Percentiles rank a stretch among this genome's conserved stretches.
phyloP scores from a whole-genome alignment of 2,888 invertebrate genomes.

The Metopia argyrocephala region DNA sequence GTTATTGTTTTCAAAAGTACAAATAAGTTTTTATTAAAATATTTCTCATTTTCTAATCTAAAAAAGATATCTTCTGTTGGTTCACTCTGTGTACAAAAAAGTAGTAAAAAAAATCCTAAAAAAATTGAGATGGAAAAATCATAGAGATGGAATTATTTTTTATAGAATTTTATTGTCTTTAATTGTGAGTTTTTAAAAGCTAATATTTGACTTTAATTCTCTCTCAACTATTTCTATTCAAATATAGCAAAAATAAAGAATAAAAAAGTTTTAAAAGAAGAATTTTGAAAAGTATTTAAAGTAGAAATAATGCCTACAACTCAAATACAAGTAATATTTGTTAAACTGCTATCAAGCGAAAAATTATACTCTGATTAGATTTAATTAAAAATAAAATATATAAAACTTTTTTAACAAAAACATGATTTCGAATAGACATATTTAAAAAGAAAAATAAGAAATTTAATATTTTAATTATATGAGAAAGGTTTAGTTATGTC shows the following conservation, averaged over 20 bases:
- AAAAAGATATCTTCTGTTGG: neutral
- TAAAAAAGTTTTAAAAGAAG: neutral
- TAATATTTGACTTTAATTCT: constrained; percentile 30
- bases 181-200: constrained; percentile 46
- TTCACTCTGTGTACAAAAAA: neutral
- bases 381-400: neutral
- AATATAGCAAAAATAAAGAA: neutral
- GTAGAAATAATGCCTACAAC: neutral
- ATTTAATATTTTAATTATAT: no score
- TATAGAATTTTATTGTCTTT: constrained; percentile 40
- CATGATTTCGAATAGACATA: no score
- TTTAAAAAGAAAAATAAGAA: no score
- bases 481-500: no score
- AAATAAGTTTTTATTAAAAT: no score
- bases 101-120: neutral
- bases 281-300: neutral
- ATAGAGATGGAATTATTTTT: neutral
- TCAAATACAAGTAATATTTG: neutral
- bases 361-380: neutral
- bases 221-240: neutral
- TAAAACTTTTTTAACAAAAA: no score
- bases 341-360: neutral
- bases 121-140: neutral
- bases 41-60: no score
- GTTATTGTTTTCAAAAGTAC: no score